Conservation (phyloP, 92 coral and sea anemone species). For the Galaxea fascicularis region DNA sequence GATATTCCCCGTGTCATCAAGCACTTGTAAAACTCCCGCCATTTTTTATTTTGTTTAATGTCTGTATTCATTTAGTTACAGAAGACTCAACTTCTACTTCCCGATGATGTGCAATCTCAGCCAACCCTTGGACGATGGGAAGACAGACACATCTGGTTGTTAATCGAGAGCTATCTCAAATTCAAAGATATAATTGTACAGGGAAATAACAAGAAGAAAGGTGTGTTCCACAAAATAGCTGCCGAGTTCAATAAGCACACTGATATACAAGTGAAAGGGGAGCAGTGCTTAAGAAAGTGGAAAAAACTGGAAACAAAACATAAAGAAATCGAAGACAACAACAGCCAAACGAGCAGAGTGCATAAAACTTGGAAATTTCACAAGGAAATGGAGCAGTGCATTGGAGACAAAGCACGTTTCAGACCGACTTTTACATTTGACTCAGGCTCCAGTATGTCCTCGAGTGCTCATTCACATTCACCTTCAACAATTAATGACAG, state of each 20-base stretch:
- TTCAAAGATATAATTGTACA: conserved; percentile 20
- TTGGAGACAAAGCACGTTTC: not conserved
- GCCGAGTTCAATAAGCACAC: conserved; percentile 18
- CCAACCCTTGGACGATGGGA: conserved; percentile 27
- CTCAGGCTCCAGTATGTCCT: conserved; percentile 13
- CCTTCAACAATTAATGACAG: conserved; percentile 8
- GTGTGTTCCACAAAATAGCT: conserved; percentile 27
- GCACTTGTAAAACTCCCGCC: no score
- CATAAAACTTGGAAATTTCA: conserved; percentile 13
- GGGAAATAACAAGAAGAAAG: conserved; percentile 15
- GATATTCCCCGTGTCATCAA: no score
- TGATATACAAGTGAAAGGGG: conserved; percentile 16
- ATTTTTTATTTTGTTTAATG: no score
- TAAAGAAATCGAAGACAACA: conserved; percentile 32
- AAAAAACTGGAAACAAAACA: conserved; percentile 34
- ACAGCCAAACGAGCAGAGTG: conserved; percentile 25
- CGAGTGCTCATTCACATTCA: not conserved
- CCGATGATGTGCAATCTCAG: not conserved
- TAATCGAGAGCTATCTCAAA: conserved; percentile 7
- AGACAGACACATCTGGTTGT: no score
- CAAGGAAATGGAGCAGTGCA: conserved; percentile 13
- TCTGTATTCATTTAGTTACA: conserved; percentile 1
- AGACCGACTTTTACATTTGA: conserved; percentile 7
- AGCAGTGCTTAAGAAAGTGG: conserved; percentile 36
- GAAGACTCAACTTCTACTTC: conserved; percentile 2